Conservation (phyloP, 2,888 invertebrate species). For the Calephelis perditalis region DNA sequence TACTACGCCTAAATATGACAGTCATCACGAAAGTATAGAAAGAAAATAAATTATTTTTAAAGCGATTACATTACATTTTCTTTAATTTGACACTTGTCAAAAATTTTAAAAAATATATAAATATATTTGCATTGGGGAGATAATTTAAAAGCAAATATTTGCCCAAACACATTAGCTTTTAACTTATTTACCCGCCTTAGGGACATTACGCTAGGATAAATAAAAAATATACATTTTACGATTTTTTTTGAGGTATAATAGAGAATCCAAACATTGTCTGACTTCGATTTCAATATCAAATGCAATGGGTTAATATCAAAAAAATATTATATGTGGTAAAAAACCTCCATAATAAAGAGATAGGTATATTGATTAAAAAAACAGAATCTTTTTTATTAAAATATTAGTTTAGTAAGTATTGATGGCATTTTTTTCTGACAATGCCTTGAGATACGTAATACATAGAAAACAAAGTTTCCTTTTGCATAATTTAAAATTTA, state of each 20-base stretch:
- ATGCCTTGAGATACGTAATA: too few species aligned
- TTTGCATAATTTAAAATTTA: too few species aligned
- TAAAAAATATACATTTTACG: not conserved
- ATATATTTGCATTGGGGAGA: not conserved
- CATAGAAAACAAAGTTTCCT: too few species aligned
- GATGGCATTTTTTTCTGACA: too few species aligned
- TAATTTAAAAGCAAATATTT: not conserved
- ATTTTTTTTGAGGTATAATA: not conserved
- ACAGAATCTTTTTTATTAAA: too few species aligned
- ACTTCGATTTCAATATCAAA: conserved; percentile 1
- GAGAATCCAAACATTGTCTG: not conserved
- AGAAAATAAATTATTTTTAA: conserved; percentile 2
- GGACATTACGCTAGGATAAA: conserved; percentile 1
- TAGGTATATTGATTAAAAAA: too few species aligned
- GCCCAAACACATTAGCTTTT: not conserved
- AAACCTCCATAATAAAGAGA: not conserved
- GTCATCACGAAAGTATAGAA: not conserved
- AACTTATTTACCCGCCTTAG: not conserved
- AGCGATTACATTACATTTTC: conserved; percentile 4
- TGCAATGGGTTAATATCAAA: not conserved
- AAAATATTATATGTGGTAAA: not conserved
- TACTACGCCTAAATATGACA: conserved; percentile 11
- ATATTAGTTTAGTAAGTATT: too few species aligned
- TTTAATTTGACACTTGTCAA: conserved; percentile 6
- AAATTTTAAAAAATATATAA: conserved; percentile 9